Evolutionary conservation across 2,113 vertebrate genomes (phyloP), one percentile per base, ranked within the genome.

Genomic region (Irena cyanogastra): DNA sequence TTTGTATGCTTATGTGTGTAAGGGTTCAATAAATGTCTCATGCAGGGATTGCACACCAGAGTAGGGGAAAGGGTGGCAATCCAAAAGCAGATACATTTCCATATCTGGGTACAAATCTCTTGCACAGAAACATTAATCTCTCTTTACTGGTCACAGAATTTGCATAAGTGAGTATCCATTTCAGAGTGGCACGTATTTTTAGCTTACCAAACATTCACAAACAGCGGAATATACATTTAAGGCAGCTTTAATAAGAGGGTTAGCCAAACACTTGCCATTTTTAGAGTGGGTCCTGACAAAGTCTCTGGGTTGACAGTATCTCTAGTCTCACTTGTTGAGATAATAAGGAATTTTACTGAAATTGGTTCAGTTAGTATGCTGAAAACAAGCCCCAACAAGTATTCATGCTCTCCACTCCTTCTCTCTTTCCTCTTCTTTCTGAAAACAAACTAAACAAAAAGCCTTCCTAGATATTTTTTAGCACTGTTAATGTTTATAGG

Each of bases 341-440:
- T n/a, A 89, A 87, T 35, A 41, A n/a, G 12, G 53, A 76, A 68
- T 90, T 93, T 78, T 63, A 60, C 68, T 39, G 35, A 75, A 70
- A 81, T 82, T 66, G 6, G 5, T 89, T 91, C 15, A 35, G 68
- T 49, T 76, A 89, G 10, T 33, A 19, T 37, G 65, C 27, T 53
- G 52, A 84, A 96, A 96, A 85, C 80, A 93, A 91, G 50, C 1
- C 2, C 42, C 21, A 89, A 49, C 39, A 79, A 42, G 50, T 53
- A 54, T 66, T 57, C 31, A 6, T 49, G 7, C 16, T 82, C 50
- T 91, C 74, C 35, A 27, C 18, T 76, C 44, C 52, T 78, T 41
- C 44, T 83, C 72, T 75, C 61, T 87, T 90, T 64, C 57, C 68
- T 47, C 59, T 68, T 47, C 63, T 49, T 87, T 53, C 64, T 39